phyloP scores from a whole-genome alignment of 2,113 vertebrate species.

The Malurus cyaneus region DNA sequence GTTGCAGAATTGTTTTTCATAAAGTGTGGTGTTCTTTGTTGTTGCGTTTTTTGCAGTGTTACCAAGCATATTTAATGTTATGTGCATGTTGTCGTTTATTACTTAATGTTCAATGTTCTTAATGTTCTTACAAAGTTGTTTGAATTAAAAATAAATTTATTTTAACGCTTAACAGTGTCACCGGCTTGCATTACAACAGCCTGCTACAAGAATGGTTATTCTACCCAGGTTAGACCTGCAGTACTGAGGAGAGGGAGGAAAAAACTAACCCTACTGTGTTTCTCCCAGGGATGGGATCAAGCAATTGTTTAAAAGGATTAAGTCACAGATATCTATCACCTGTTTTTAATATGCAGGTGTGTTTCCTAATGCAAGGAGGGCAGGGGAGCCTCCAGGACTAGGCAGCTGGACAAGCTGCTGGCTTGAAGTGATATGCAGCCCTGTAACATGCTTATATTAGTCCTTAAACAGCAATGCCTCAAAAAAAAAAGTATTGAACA shows the following conservation, averaged over 20 bases:
- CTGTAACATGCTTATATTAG: not conserved
- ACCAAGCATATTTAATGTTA: not conserved
- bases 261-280: not conserved
- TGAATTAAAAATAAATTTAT: conserved; percentile 47
- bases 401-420: not conserved
- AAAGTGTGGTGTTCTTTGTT: not conserved
- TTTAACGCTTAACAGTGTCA: not conserved
- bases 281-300: not conserved
- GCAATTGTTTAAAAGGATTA: not conserved
- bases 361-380: not conserved
- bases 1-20: not conserved
- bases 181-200: not conserved
- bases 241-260: not conserved
- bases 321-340: not conserved
- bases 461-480: not conserved
- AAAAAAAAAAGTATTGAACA: not conserved
- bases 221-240: not conserved
- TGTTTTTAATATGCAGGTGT: not conserved
- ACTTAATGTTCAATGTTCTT: not conserved
- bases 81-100: not conserved
- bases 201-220: fast-evolving
- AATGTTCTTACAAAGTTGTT: not conserved
- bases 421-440: not conserved
- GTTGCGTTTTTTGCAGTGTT: not conserved
- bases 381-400: fast-evolving